phyloP scores from a whole-genome alignment of 2,113 vertebrate genomes.

The Eulemur macaco region DNA sequence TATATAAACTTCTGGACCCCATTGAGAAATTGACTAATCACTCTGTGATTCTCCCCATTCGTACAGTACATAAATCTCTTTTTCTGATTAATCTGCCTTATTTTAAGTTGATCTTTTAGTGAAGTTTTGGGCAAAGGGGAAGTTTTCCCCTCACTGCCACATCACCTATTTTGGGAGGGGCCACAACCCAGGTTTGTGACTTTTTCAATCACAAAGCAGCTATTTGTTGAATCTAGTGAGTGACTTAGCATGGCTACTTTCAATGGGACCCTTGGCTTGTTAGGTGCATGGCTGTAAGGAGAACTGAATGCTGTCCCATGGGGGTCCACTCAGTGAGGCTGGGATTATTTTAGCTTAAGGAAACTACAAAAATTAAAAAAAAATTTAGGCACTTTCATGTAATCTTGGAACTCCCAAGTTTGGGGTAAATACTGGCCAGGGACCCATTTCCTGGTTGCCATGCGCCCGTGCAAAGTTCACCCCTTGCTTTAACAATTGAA shows the following conservation, averaged over 20 bases:
- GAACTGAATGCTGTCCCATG: not conserved
- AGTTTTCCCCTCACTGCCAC: accelerated
- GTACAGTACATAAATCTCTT: no score
- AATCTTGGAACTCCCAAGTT: not conserved
- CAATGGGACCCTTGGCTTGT: not conserved
- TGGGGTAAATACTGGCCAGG: no score
- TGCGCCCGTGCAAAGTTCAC: not conserved
- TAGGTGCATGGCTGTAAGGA: not conserved
- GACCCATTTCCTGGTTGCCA: not conserved
- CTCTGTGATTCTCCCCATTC: no score
- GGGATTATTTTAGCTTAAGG: not conserved
- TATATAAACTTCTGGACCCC: no score
- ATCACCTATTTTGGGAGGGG: not conserved
- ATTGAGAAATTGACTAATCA: no score
- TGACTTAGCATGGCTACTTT: not conserved
- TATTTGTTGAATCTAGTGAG: not conserved
- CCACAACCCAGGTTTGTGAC: not conserved
- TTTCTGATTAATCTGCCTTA: no score
- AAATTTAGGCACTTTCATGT: not conserved
- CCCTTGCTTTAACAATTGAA: not conserved
- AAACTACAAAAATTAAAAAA: not conserved
- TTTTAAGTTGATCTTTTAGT: no score
- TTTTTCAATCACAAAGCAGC: not conserved
- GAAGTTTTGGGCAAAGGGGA: no score
- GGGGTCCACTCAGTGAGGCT: not conserved